Conservation (phyloP, 2,797 vertebrate genomes). For the Heterohyrax brucei region DNA sequence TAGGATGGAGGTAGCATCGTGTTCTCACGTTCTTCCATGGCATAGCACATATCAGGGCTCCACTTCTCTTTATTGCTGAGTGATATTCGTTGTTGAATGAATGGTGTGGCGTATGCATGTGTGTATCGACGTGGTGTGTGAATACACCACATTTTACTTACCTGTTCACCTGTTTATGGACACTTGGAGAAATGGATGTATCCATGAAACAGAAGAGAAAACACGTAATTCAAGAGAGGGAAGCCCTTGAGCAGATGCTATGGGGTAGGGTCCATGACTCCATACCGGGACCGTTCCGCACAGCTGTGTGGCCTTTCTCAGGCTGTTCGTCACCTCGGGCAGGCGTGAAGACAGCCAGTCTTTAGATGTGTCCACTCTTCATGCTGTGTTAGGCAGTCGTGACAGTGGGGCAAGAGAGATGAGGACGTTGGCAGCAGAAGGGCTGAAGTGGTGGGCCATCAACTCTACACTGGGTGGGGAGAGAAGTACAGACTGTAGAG, state of each 20-base stretch:
- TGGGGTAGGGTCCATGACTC: not conserved
- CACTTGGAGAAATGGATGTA: not conserved
- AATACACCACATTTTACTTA: not conserved
- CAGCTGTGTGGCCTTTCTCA: not conserved
- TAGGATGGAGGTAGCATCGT: not conserved
- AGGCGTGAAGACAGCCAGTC: not conserved
- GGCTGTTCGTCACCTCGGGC: not conserved
- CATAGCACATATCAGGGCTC: too few species aligned
- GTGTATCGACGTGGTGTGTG: not conserved
- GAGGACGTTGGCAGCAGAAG: not conserved
- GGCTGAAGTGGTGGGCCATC: not conserved
- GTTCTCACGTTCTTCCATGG: too few species aligned
- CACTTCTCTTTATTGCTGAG: not conserved
- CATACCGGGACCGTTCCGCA: not conserved
- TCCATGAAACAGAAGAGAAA: slow-evolving; percentile 43
- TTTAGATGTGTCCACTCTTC: slow-evolving; percentile 29
- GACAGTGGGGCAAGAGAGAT: not conserved
- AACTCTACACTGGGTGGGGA: not conserved
- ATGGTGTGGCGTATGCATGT: not conserved
- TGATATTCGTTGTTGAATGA: not conserved
- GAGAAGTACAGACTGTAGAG: not conserved
- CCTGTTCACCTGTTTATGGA: not conserved
- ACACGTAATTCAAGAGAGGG: not conserved
- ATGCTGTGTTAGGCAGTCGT: not conserved
- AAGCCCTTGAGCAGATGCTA: not conserved